Percentiles rank a stretch among this genome's conserved stretches.
phyloP scores from a whole-genome alignment of 64 coral and sea anemone genomes.

The Dendronephthya gigantea region DNA sequence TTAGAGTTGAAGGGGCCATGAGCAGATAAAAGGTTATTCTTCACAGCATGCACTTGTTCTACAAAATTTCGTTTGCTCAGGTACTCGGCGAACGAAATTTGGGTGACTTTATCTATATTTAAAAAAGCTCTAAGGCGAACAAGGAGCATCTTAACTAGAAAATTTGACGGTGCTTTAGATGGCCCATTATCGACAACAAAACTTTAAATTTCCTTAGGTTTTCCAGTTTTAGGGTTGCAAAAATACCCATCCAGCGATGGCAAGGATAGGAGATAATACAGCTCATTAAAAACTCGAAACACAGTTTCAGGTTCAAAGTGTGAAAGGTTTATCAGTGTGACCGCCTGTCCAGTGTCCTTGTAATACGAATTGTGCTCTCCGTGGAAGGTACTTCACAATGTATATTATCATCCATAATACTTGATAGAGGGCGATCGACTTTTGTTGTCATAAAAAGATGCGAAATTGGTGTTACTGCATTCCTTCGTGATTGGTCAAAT shows the following conservation, averaged over 20 bases:
- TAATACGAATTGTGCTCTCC: neutral
- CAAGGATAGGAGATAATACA: neutral
- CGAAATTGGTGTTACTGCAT: conserved; percentile 40
- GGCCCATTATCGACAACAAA: conserved; percentile 48
- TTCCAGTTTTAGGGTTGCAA: neutral
- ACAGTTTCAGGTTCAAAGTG: neutral
- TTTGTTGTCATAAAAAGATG: conserved; percentile 24
- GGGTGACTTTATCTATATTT: conserved; percentile 17
- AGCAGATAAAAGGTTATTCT: conserved; percentile 33
- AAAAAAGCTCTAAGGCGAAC: conserved; percentile 22
- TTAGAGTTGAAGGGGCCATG: conserved; percentile 34
- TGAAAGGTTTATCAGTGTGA: neutral
- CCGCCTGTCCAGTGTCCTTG: conserved; percentile 15
- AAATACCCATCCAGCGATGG: neutral
- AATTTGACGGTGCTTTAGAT: conserved; percentile 33
- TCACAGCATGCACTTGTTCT: conserved; percentile 26
- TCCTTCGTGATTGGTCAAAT: conserved; percentile 23
- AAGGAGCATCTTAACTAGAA: conserved; percentile 28
- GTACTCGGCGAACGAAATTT: conserved; percentile 21
- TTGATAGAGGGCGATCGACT: too few species aligned
- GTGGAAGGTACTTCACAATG: too few species aligned
- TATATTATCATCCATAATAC: too few species aligned
- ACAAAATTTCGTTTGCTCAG: conserved; percentile 45
- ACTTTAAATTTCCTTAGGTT: neutral
- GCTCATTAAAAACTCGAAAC: neutral